A percentile compares a stretch with the other conserved stretches of the same genome.
These are phyloP conservation scores for Sphecodes monilicornis DNA, from an alignment of 2,888 invertebrate species.

Conservation along the genomic window DNA sequence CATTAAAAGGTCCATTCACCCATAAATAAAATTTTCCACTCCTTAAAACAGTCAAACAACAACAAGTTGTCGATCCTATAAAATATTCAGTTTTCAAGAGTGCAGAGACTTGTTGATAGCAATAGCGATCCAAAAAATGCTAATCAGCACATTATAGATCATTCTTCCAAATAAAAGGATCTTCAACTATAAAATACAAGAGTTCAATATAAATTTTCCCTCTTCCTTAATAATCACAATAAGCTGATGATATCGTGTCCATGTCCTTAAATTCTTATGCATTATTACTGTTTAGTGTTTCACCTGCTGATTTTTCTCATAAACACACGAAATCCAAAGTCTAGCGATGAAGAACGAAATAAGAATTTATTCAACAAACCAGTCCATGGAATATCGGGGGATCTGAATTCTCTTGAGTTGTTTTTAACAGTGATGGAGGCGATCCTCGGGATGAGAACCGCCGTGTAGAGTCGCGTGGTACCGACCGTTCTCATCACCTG, in stretches of 20 bases:
- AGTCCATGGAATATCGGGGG: not conserved
- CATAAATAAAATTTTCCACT: not conserved
- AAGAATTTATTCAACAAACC: too few species aligned
- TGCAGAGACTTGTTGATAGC: not conserved
- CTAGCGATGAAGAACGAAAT: not conserved
- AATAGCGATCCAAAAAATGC: not conserved
- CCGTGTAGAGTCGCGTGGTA: conserved; percentile 81
- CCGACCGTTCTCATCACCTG: conserved; percentile 84
- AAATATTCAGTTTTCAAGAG: not conserved
- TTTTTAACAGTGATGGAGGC: not conserved
- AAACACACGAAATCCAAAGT: not conserved
- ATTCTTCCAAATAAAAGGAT: not conserved
- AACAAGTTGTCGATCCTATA: not conserved
- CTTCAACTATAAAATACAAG: not conserved
- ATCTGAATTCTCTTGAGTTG: not conserved
- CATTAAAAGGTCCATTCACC: not conserved
- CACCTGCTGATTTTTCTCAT: not conserved
- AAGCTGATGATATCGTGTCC: too few species aligned
- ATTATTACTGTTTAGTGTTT: not conserved
- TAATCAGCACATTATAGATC: not conserved
- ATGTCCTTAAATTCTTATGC: not conserved
- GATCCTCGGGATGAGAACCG: conserved; percentile 74
- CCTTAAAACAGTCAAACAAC: not conserved
- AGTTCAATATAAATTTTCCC: not conserved
- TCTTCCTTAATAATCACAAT: not conserved